phyloP scores from a whole-genome alignment of 2,888 invertebrate species.

The Ormia ochracea region DNA sequence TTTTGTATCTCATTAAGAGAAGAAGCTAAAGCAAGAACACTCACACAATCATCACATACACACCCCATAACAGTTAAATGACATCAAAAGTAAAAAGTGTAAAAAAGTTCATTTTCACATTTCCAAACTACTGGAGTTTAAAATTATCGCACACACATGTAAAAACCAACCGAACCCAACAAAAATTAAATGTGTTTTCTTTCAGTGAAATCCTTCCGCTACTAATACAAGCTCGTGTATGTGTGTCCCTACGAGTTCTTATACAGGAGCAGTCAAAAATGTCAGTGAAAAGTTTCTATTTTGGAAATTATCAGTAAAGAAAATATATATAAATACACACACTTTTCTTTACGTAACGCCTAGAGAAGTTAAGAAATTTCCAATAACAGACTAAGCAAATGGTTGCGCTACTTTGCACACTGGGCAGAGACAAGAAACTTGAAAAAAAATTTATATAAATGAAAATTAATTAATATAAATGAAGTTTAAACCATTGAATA shows the following conservation, averaged over 20 bases:
- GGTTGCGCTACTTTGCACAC: conserved; percentile 14
- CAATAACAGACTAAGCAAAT: conserved; percentile 34
- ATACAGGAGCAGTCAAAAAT: conserved; percentile 34
- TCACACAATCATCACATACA: conserved; percentile 3
- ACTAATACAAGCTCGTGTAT: background rate
- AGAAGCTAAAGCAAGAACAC: conserved; percentile 54
- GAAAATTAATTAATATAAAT: no score
- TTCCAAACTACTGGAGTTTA: conserved; percentile 23
- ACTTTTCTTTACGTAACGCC: background rate
- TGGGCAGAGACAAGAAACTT: background rate
- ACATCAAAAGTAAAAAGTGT: conserved; percentile 22
- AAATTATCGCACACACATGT: conserved; percentile 31
- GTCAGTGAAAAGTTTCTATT: conserved; percentile 45
- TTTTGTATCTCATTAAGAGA: conserved; percentile 75
- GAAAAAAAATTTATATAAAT: background rate
- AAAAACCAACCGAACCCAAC: background rate
- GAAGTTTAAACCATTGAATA: no score
- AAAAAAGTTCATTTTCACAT: conserved; percentile 25
- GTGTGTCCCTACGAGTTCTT: background rate
- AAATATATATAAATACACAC: background rate
- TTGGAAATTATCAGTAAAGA: conserved; percentile 43
- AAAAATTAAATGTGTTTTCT: background rate
- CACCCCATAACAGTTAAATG: conserved; percentile 17
- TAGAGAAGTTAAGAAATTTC: conserved; percentile 4
- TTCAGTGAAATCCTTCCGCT: background rate